phyloP scores from a whole-genome alignment of 2,888 invertebrate genomes.

The Notodonta dromedarius region DNA sequence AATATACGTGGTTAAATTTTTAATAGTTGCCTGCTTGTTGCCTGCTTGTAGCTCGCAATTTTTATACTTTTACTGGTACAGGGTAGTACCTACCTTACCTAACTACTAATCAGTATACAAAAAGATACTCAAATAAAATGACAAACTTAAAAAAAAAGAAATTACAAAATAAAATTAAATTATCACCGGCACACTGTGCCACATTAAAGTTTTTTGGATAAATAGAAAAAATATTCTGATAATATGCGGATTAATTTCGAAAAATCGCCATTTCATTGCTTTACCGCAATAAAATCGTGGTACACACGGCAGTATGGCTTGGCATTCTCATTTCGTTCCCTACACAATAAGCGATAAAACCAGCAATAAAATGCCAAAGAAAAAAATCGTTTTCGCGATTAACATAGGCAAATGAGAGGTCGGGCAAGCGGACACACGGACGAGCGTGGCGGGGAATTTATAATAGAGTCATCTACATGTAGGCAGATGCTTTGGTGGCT shows the following conservation, averaged over 20 bases:
- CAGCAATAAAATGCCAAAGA: slow-evolving; percentile 46
- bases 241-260: not conserved
- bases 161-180: too few relatives aligned
- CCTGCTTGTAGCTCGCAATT: too few relatives aligned
- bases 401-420: slow-evolving; percentile 53
- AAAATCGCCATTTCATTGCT: not conserved
- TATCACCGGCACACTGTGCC: not conserved
- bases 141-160: too few relatives aligned
- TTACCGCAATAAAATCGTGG: not conserved
- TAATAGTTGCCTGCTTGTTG: too few relatives aligned
- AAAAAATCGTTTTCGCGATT: slow-evolving; percentile 42
- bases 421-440: slow-evolving; percentile 50
- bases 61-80: too few relatives aligned
- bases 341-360: slow-evolving; percentile 37
- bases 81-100: too few relatives aligned
- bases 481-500: slow-evolving; percentile 12
- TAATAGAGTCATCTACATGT: slow-evolving; percentile 43
- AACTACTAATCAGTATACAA: too few relatives aligned
- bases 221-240: too few relatives aligned
- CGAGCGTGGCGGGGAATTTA: slow-evolving; percentile 52
- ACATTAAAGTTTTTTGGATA: not conserved
- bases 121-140: too few relatives aligned
- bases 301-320: not conserved
- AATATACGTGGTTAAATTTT: too few relatives aligned
- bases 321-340: not conserved